These are phyloP conservation scores for Scylla paramamosain DNA, from an alignment of 1,140 invertebrate genomes.

Conservation along the genomic window DNA sequence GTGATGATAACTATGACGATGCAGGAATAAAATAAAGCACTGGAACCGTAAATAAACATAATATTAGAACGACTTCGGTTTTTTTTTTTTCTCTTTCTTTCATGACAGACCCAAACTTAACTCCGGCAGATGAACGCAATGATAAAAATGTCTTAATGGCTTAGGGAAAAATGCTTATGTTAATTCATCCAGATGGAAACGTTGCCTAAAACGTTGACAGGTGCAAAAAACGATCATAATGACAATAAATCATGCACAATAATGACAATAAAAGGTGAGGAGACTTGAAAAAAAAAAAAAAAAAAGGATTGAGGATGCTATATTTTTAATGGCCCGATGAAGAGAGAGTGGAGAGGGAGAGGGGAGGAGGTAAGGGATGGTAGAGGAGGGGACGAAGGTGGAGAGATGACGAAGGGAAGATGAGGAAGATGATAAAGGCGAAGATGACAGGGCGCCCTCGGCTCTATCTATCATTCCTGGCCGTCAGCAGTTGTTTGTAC, in stretches of 20 bases:
- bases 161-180: neutral
- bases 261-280: neutral
- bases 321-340: neutral
- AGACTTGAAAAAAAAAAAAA: neutral
- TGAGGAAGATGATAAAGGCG: neutral
- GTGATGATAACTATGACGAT: too few species aligned
- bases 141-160: too few species aligned
- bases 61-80: too few species aligned
- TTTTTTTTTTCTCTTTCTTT: too few species aligned
- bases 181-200: too few species aligned
- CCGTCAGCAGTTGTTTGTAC: neutral
- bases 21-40: too few species aligned
- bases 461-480: neutral
- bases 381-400: neutral
- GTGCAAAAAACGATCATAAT: neutral
- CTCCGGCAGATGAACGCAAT: too few species aligned
- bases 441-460: neutral
- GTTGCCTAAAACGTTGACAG: neutral
- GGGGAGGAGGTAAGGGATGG: neutral
- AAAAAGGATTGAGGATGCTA: neutral
- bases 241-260: neutral
- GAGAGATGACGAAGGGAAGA: neutral
- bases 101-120: too few species aligned
- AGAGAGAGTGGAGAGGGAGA: neutral
- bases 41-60: too few species aligned